These are phyloP conservation scores for Sesia bembeciformis DNA, from an alignment of 2,888 invertebrate species.

Conservation along the genomic window DNA sequence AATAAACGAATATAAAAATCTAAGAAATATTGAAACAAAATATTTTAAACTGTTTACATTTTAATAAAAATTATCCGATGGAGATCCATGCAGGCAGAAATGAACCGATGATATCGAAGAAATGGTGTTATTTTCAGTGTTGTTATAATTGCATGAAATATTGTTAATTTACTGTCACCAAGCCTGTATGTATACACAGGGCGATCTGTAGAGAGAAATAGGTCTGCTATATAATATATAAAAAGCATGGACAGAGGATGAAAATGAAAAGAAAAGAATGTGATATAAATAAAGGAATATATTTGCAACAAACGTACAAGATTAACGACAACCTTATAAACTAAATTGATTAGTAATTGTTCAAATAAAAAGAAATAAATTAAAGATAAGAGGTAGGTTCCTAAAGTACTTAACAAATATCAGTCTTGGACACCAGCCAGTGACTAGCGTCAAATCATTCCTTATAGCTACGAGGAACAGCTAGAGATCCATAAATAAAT, in stretches of 20 bases:
- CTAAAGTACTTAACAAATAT: conserved; percentile 15
- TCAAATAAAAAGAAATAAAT: conserved; percentile 25
- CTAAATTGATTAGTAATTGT: conserved; percentile 27
- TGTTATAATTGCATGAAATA: conserved; percentile 41
- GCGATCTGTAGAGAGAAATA: conserved; percentile 53
- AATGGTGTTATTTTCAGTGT: conserved; percentile 63
- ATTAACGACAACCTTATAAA: conserved; percentile 63
- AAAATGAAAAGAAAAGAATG: conserved; percentile 69
- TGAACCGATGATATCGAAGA: conserved; percentile 69
- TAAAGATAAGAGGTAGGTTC: conserved; percentile 38
- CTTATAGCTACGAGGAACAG: conserved; percentile 36
- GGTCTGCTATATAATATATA: conserved; percentile 56
- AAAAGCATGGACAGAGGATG: conserved; percentile 68
- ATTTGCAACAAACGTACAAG: conserved; percentile 71
- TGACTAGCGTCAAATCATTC: background rate
- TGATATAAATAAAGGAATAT: conserved; percentile 71
- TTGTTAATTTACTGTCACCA: conserved; percentile 62
- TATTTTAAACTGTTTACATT: conserved; percentile 18
- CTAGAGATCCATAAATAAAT: conserved; percentile 43
- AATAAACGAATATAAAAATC: conserved; percentile 45
- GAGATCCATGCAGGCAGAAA: conserved; percentile 71
- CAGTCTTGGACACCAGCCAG: conserved; percentile 46
- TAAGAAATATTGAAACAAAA: conserved; percentile 28
- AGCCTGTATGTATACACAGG: conserved; percentile 53
- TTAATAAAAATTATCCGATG: conserved; percentile 49